Percentiles rank a stretch among this genome's conserved stretches.
These are phyloP conservation scores for Grammomys dolichurus DNA, from an alignment of 2,113 vertebrate genomes.

Conservation along the genomic window DNA sequence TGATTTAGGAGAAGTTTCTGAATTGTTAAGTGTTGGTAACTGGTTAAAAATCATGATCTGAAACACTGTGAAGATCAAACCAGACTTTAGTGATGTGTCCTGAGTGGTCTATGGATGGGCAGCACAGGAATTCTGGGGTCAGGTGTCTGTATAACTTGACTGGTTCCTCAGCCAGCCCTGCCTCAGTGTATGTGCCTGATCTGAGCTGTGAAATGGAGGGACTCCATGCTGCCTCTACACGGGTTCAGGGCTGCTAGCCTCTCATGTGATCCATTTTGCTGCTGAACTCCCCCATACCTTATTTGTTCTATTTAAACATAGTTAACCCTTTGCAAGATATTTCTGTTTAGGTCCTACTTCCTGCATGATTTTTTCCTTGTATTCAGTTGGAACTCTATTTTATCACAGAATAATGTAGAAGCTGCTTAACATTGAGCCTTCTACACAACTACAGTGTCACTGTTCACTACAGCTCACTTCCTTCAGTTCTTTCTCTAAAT, in stretches of 20 bases:
- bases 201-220: not conserved
- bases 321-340: not conserved
- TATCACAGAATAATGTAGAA: not conserved
- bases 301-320: not conserved
- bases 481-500: not conserved
- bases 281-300: not conserved
- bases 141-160: not conserved
- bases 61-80: not conserved
- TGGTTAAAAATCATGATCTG: conserved; percentile 24
- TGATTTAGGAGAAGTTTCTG: conserved; percentile 24
- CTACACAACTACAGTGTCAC: not conserved
- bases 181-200: not conserved
- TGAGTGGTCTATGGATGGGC: not conserved
- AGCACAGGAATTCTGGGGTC: not conserved
- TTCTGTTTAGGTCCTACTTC: not conserved
- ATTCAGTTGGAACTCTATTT: not conserved
- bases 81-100: not conserved
- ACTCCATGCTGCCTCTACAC: not conserved
- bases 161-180: not conserved
- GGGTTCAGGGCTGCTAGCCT: not conserved
- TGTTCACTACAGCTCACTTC: not conserved
- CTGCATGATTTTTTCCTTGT: not conserved
- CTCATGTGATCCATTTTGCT: not conserved
- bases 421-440: not conserved
- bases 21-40: conserved; percentile 42